phyloP scores from a whole-genome alignment of 2,113 vertebrate genomes.

The Cynoglossus semilaevis region DNA sequence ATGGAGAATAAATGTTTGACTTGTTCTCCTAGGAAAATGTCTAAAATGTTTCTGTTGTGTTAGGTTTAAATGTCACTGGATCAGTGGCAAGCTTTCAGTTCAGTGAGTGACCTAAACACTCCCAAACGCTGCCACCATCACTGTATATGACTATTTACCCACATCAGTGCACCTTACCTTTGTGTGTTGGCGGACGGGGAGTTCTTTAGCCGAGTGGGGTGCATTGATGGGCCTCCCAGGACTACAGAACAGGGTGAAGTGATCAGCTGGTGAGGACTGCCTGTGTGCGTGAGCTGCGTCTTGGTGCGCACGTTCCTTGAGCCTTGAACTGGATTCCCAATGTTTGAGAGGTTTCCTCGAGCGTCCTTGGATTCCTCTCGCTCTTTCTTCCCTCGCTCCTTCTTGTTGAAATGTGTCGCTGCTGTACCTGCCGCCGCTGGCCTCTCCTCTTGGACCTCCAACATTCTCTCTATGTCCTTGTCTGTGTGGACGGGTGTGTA shows the following conservation, averaged over 20 bases:
- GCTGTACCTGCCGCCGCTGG: constrained; percentile 76
- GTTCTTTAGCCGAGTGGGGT: constrained; percentile 75
- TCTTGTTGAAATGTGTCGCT: constrained; percentile 74
- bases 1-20: no score
- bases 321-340: constrained; percentile 64
- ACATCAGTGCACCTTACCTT: constrained; percentile 55
- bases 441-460: constrained; percentile 78
- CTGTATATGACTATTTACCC: not conserved
- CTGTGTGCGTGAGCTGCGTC: constrained; percentile 65
- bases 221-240: constrained; percentile 75
- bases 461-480: constrained; percentile 72
- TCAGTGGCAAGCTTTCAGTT: no score
- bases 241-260: constrained; percentile 75
- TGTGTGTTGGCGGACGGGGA: constrained; percentile 77
- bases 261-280: constrained; percentile 75
- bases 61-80: no score
- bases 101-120: not conserved
- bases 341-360: constrained; percentile 65
- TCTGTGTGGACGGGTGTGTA: constrained; percentile 36
- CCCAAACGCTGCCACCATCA: constrained; percentile 2
- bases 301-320: constrained; percentile 70
- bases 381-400: constrained; percentile 75
- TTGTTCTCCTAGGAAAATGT: no score
- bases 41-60: no score
- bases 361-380: constrained; percentile 72